These are phyloP conservation scores for Tenthredo mesomela DNA, from an alignment of 2,888 invertebrate species.

Conservation along the genomic window DNA sequence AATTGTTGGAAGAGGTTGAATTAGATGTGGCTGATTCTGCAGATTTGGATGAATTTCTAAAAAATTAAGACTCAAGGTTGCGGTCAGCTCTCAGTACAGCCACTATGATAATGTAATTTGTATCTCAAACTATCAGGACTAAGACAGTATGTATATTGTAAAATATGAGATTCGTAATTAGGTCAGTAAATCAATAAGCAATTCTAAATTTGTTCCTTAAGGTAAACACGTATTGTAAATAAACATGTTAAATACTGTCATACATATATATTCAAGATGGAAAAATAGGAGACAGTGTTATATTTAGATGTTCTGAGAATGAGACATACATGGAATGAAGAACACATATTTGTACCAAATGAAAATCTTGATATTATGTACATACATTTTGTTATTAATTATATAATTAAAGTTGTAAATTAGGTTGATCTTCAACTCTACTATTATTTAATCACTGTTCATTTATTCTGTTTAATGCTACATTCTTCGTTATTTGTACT, in stretches of 20 bases:
- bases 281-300: background rate
- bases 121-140: background rate
- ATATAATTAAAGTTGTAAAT: background rate
- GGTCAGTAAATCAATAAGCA: background rate
- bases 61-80: conserved; percentile 70
- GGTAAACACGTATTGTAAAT: conserved; percentile 1
- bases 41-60: conserved; percentile 83
- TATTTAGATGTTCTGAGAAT: background rate
- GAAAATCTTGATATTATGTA: conserved; percentile 4
- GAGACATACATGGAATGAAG: background rate
- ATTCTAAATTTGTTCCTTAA: background rate
- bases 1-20: conserved; percentile 83
- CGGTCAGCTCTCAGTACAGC: background rate
- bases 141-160: background rate
- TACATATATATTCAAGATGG: background rate
- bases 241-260: background rate
- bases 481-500: background rate
- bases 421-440: background rate
- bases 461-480: background rate
- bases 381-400: conserved; percentile 13
- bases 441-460: background rate
- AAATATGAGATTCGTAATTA: background rate
- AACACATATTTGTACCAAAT: conserved; percentile 4
- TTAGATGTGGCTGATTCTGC: conserved; percentile 81
- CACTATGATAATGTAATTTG: background rate